These are phyloP conservation scores for Ophiodon elongatus DNA, from an alignment of 2,113 vertebrate genomes.

Conservation along the genomic window DNA sequence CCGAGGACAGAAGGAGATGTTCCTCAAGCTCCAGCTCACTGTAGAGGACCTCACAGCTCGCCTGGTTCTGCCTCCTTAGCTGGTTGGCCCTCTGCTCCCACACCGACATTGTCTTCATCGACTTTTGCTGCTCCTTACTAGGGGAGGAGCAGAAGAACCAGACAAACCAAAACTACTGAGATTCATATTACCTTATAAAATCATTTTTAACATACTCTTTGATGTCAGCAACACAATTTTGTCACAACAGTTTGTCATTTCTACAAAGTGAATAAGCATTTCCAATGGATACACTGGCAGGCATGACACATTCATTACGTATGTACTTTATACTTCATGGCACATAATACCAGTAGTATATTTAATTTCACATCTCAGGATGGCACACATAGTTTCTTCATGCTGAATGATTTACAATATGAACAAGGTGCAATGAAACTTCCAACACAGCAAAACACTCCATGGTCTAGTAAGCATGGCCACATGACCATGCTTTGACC, in stretches of 20 bases:
- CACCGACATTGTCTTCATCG: conserved; percentile 91
- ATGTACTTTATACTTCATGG: conserved; percentile 21
- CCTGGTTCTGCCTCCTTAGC: conserved; percentile 91
- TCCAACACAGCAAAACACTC: conserved; percentile 27
- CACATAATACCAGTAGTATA: conserved; percentile 27
- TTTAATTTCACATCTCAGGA: conserved; percentile 28
- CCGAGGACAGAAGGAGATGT: conserved; percentile 84
- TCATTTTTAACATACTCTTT: not conserved
- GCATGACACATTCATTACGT: conserved; percentile 13
- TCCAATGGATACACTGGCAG: conserved; percentile 11
- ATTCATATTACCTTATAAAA: not conserved
- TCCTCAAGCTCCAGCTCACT: conserved; percentile 92
- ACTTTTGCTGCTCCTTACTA: conserved; percentile 93
- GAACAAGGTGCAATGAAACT: conserved; percentile 47
- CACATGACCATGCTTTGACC: conserved; percentile 46
- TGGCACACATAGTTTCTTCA: conserved; percentile 34
- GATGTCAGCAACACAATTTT: not conserved
- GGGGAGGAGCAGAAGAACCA: conserved; percentile 5
- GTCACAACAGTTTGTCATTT: not conserved
- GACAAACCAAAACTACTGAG: conserved; percentile 7
- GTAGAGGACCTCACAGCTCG: conserved; percentile 94
- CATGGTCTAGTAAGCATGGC: conserved; percentile 51
- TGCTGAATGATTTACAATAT: conserved; percentile 55
- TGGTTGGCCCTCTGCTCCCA: conserved; percentile 96
- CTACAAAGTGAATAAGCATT: not conserved